phyloP scores from a whole-genome alignment of 2,113 vertebrate species.

The Amphilophus citrinellus region DNA sequence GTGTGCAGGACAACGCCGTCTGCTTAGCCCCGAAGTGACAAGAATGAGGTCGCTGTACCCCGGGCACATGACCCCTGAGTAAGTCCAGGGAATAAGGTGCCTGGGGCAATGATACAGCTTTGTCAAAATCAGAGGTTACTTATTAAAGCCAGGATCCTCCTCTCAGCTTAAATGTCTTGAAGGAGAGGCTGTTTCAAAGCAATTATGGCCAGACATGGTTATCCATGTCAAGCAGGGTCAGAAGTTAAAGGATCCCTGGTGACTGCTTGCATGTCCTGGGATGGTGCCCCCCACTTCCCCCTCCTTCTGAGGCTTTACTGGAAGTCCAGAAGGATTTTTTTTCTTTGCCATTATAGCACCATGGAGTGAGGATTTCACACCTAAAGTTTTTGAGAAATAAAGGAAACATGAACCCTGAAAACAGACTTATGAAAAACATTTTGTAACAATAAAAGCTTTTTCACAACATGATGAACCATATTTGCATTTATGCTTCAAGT shows the following conservation, averaged over 20 bases:
- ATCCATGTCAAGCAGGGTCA: slow-evolving; percentile 69
- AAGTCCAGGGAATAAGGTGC: slow-evolving; percentile 26
- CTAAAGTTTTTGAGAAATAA: background rate
- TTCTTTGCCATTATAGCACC: slow-evolving; percentile 18
- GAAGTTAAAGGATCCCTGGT: slow-evolving; percentile 72
- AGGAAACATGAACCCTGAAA: background rate
- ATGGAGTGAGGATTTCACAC: background rate
- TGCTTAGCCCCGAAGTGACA: slow-evolving; percentile 37
- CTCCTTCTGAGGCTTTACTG: background rate
- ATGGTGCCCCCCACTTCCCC: background rate
- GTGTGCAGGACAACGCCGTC: slow-evolving; percentile 30
- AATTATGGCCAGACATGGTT: slow-evolving; percentile 60
- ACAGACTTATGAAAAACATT: background rate
- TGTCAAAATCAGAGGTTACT: slow-evolving; percentile 56
- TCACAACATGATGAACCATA: background rate
- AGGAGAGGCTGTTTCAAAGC: slow-evolving; percentile 50
- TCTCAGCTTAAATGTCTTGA: slow-evolving; percentile 38
- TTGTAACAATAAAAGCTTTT: background rate
- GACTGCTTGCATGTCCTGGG: slow-evolving; percentile 46
- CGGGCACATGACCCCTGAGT: slow-evolving; percentile 34
- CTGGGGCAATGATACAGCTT: slow-evolving; percentile 35
- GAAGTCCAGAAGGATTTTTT: slow-evolving; percentile 16
- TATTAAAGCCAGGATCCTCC: slow-evolving; percentile 34
- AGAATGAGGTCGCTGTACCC: slow-evolving; percentile 52
- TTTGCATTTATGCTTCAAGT: background rate